A percentile compares a stretch with the other conserved stretches of the same genome.
Evolutionary conservation across 2,888 invertebrate species (phyloP).

Genomic region (Platycnemis pennipes): DNA sequence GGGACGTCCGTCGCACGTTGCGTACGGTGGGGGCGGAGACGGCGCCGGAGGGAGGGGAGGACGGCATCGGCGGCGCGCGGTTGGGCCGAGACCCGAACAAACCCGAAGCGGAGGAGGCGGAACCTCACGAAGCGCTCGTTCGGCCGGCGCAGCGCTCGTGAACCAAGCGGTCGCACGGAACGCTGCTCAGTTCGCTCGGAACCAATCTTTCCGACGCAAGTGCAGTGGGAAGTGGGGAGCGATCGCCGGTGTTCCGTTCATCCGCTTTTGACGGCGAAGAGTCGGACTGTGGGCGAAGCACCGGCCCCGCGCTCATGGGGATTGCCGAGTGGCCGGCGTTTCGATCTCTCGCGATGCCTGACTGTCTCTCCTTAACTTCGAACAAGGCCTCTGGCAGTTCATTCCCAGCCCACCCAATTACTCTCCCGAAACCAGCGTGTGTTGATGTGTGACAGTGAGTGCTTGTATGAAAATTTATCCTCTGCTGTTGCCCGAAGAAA

Average conservation of each 20-base stretch:
- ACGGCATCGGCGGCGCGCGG: slow-evolving; percentile 9
- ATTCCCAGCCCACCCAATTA: neutral
- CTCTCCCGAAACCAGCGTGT: neutral
- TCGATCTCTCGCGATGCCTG: neutral
- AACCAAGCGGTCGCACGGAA: neutral
- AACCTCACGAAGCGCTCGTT: slow-evolving; percentile 24
- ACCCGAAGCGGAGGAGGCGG: slow-evolving; percentile 41
- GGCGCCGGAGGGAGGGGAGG: slow-evolving; percentile 29
- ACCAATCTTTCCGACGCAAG: slow-evolving; percentile 36
- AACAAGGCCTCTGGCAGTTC: neutral
- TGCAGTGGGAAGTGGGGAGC: neutral
- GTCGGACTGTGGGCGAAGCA: neutral
- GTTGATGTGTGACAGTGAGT: neutral
- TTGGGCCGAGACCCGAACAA: slow-evolving; percentile 37
- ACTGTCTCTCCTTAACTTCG: neutral
- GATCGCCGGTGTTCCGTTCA: neutral
- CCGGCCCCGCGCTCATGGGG: neutral
- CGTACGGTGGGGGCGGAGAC: neutral
- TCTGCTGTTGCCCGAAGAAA: neutral
- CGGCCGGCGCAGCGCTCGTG: neutral
- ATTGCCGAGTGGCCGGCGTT: neutral
- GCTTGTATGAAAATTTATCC: neutral
- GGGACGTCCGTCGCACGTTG: neutral
- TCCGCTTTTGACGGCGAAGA: neutral
- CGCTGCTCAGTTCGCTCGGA: slow-evolving; percentile 50